phyloP scores from a whole-genome alignment of 2,113 vertebrate species.

The Aphyosemion australe region DNA sequence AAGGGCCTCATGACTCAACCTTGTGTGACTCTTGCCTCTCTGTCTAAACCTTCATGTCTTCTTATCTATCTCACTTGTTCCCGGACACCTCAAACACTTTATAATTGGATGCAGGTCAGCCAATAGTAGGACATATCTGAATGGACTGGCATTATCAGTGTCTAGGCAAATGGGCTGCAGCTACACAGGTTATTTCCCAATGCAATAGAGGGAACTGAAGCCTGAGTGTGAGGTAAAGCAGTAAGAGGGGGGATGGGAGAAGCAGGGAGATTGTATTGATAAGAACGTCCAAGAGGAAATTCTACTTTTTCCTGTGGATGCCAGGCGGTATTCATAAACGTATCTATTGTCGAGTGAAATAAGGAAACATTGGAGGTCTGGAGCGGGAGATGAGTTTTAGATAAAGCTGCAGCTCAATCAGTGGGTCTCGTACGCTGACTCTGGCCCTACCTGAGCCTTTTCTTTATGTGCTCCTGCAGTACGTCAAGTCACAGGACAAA shows the following conservation, averaged over 20 bases:
- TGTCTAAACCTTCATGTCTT: conserved; percentile 30
- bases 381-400: conserved; percentile 64
- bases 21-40: conserved; percentile 28
- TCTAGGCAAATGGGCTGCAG: conserved; percentile 54
- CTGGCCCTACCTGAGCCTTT: background rate
- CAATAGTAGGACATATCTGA: conserved; percentile 57
- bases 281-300: conserved; percentile 47
- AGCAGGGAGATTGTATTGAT: conserved; percentile 56
- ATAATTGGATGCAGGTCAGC: conserved; percentile 65
- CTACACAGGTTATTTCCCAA: conserved; percentile 57
- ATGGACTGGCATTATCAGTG: conserved; percentile 58
- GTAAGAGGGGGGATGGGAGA: background rate
- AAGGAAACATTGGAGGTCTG: conserved; percentile 35
- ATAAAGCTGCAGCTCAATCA: conserved; percentile 63
- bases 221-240: conserved; percentile 35
- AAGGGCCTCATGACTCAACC: conserved; percentile 25
- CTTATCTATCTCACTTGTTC: conserved; percentile 51
- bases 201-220: conserved; percentile 33
- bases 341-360: conserved; percentile 53
- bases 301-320: conserved; percentile 45
- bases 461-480: conserved; percentile 7
- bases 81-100: conserved; percentile 52
- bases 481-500: conserved; percentile 46
- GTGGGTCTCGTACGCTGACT: background rate
- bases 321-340: conserved; percentile 54